Evolutionary conservation across 2,888 invertebrate species (phyloP).

Genomic region (Lithophane semibrunnea): DNA sequence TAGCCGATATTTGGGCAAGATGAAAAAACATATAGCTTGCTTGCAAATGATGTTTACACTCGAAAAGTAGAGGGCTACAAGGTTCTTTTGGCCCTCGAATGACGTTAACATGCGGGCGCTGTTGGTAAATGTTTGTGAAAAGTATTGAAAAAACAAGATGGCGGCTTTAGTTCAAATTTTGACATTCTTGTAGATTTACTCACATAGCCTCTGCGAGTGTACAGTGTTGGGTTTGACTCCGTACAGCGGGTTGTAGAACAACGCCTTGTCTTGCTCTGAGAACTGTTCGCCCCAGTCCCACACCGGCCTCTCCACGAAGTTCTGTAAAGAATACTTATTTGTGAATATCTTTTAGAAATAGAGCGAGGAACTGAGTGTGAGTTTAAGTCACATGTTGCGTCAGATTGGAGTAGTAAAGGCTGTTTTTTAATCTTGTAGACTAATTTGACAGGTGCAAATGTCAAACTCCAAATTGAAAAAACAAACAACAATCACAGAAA

Average conservation of each 20-base stretch:
- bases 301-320: conserved; percentile 93
- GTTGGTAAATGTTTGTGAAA: background rate
- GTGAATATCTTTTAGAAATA: background rate
- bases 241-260: conserved; percentile 96
- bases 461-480: no score
- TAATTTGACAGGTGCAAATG: no score
- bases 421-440: no score
- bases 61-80: background rate
- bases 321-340: conserved; percentile 69
- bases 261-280: conserved; percentile 93
- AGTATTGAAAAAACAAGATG: no score
- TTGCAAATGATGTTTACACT: background rate
- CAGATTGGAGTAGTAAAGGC: no score
- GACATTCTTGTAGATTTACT: conserved; percentile 64
- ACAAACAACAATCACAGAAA: no score
- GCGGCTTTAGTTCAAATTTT: background rate
- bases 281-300: conserved; percentile 98
- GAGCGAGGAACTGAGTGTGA: background rate
- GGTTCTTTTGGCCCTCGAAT: background rate
- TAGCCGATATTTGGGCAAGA: background rate
- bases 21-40: background rate
- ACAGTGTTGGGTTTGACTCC: conserved; percentile 64
- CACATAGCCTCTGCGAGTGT: conserved; percentile 78
- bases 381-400: background rate
- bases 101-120: background rate